Evolutionary conservation across 2,888 invertebrate genomes (phyloP).

Genomic region (Rosalia funebris): DNA sequence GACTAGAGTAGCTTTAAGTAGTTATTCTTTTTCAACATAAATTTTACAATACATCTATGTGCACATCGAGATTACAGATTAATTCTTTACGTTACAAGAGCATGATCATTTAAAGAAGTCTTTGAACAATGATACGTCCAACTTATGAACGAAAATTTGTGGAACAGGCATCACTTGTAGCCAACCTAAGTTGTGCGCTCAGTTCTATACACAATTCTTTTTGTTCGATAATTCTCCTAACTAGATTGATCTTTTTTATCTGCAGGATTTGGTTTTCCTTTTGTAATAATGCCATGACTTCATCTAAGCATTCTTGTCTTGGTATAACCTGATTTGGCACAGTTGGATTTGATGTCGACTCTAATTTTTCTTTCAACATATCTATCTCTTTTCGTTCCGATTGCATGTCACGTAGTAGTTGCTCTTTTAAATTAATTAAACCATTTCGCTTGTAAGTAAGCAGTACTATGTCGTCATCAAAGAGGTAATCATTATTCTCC

Average conservation of each 20-base stretch:
- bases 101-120: no score
- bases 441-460: constrained; percentile 75
- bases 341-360: constrained; percentile 14
- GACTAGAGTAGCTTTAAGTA: no score
- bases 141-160: constrained; percentile 10
- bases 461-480: constrained; percentile 58
- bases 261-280: constrained; percentile 64
- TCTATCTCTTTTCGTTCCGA: constrained; percentile 78
- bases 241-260: constrained; percentile 63
- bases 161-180: constrained; percentile 37
- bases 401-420: constrained; percentile 76
- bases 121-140: no score
- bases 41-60: no score
- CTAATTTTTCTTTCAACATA: constrained; percentile 42
- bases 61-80: no score
- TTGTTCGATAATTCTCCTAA: constrained; percentile 63
- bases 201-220: constrained; percentile 62
- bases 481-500: constrained; percentile 39
- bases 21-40: no score
- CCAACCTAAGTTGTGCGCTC: constrained; percentile 50
- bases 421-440: constrained; percentile 74
- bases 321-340: constrained; percentile 37
- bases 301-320: constrained; percentile 53
- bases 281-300: constrained; percentile 59
- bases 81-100: no score